These are phyloP conservation scores for Plagodis dolabraria DNA, from an alignment of 2,888 invertebrate genomes.

Conservation along the genomic window DNA sequence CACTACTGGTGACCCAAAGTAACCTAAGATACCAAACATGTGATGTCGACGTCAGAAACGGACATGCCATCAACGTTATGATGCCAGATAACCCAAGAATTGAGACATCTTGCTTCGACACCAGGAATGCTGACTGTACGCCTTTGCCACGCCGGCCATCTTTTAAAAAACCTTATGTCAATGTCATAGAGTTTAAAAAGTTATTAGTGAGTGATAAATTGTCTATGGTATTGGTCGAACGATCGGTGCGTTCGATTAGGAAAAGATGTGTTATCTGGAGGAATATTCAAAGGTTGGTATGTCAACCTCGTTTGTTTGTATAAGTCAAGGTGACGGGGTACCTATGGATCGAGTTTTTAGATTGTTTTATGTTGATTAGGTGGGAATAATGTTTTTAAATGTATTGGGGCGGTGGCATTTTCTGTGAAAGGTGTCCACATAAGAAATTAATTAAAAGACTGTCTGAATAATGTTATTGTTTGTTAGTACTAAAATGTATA, in stretches of 20 bases:
- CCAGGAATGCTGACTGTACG: constrained; percentile 62
- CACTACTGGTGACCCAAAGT: constrained; percentile 24
- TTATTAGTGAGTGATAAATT: constrained; percentile 15
- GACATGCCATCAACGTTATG: constrained; percentile 50
- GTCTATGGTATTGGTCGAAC: constrained; percentile 42
- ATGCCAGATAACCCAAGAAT: constrained; percentile 71
- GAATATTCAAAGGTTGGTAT: constrained; percentile 68
- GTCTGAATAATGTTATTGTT: no score
- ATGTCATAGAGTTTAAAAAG: constrained; percentile 40
- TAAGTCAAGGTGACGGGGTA: constrained; percentile 43
- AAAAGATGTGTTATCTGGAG: constrained; percentile 68
- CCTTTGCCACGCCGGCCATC: constrained; percentile 25
- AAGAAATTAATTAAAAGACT: no score
- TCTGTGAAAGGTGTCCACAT: constrained; percentile 1
- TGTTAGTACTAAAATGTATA: no score
- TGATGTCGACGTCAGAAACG: constrained; percentile 43
- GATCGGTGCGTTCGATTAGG: constrained; percentile 71
- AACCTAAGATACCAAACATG: constrained; percentile 34
- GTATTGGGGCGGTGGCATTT: constrained; percentile 2
- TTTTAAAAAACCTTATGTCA: constrained; percentile 33
- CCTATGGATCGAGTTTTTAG: constrained; percentile 23
- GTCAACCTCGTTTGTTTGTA: constrained; percentile 53
- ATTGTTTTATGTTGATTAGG: constrained; percentile 34
- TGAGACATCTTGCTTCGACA: constrained; percentile 72
- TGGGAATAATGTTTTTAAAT: constrained; percentile 24